Evolutionary conservation across 2,888 invertebrate species (phyloP).

Genomic region (Acanthosoma haemorrhoidale): DNA sequence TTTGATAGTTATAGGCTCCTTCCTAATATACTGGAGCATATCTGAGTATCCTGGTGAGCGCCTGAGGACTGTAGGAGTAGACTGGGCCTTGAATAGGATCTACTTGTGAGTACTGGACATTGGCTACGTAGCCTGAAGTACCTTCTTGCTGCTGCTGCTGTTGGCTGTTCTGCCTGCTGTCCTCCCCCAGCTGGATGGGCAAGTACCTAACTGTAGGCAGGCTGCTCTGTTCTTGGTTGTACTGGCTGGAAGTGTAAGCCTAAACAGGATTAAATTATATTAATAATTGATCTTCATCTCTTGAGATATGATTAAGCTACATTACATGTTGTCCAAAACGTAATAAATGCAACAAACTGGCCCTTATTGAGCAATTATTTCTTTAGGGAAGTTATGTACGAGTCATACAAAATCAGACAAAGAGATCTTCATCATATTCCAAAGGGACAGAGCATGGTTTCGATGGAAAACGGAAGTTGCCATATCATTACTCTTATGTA

Average conservation of each 20-base stretch:
- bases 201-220: neutral
- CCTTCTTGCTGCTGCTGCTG: neutral
- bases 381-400: no score
- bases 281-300: no score
- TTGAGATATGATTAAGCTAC: no score
- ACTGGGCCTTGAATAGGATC: slow-evolving; percentile 19
- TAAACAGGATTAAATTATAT: neutral
- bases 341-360: no score
- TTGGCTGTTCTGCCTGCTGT: neutral
- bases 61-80: slow-evolving; percentile 27
- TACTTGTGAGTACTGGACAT: neutral
- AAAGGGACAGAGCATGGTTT: no score
- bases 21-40: slow-evolving; percentile 17
- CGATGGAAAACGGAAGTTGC: no score
- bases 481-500: no score
- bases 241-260: neutral
- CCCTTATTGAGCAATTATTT: no score
- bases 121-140: neutral
- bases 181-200: neutral
- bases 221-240: neutral
- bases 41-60: slow-evolving; percentile 22
- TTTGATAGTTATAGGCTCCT: no score
- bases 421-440: no score
- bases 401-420: no score
- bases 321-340: no score